Percentiles rank a stretch among this genome's conserved stretches.
These are phyloP conservation scores for Tachypleus tridentatus DNA, from an alignment of 1,140 invertebrate species.

Conservation along the genomic window DNA sequence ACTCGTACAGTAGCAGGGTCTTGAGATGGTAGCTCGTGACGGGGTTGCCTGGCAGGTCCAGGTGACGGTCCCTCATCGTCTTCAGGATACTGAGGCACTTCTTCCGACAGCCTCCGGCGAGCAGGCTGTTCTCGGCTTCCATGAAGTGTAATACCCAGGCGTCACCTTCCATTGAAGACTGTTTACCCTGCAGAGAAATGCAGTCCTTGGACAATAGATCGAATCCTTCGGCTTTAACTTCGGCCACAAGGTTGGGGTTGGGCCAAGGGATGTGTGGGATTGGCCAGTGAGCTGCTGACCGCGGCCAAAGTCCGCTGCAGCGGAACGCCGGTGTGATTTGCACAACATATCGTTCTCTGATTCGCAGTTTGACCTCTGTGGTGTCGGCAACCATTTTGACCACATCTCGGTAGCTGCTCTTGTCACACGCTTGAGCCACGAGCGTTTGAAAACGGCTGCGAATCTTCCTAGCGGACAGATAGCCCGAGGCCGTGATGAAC, in stretches of 20 bases:
- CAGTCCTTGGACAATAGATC: constrained; percentile 88
- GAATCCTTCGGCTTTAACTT: constrained; percentile 95
- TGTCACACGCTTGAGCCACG: constrained; percentile 84
- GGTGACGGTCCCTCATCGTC: constrained; percentile 81
- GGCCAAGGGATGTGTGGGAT: constrained; percentile 83
- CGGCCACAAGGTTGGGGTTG: constrained; percentile 82
- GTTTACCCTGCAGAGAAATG: constrained; percentile 60
- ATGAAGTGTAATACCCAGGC: constrained; percentile 92
- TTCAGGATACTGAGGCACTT: constrained; percentile 87
- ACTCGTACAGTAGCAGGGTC: constrained; percentile 88
- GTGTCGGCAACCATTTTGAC: constrained; percentile 89
- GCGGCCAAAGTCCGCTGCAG: constrained; percentile 84
- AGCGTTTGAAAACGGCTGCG: constrained; percentile 82
- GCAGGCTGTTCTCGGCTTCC: constrained; percentile 82
- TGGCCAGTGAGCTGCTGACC: constrained; percentile 91
- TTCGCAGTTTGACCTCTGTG: constrained; percentile 70
- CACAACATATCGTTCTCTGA: constrained; percentile 72
- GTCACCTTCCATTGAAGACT: constrained; percentile 93
- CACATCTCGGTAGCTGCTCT: constrained; percentile 72
- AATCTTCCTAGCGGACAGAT: constrained; percentile 84
- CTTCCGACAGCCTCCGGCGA: constrained; percentile 70
- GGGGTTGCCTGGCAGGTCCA: constrained; percentile 84
- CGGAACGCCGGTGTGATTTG: constrained; percentile 86
- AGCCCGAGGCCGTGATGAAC: constrained; percentile 90
- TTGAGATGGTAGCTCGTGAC: constrained; percentile 92